phyloP scores from a whole-genome alignment of 2,797 vertebrate genomes.

The Hirundo rustica region DNA sequence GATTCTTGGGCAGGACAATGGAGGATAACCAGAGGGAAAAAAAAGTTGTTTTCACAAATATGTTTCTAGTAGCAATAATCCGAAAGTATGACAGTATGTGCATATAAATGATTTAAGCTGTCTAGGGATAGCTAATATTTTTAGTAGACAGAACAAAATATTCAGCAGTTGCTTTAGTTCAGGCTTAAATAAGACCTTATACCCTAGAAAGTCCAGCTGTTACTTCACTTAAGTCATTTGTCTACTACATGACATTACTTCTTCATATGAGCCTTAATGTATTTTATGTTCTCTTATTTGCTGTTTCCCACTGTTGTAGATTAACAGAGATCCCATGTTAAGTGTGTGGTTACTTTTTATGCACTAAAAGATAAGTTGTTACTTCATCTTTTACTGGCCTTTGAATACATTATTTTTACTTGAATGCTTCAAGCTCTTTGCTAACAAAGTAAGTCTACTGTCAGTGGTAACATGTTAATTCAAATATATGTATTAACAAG shows the following conservation, averaged over 20 bases:
- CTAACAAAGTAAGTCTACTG: neutral
- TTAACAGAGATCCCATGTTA: neutral
- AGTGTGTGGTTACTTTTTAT: neutral
- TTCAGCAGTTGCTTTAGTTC: neutral
- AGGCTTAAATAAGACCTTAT: neutral
- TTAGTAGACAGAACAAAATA: neutral
- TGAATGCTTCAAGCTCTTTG: neutral
- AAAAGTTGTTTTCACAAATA: neutral
- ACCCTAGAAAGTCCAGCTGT: constrained; percentile 6
- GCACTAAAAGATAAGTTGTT: neutral
- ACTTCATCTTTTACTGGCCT: neutral
- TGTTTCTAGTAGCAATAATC: neutral
- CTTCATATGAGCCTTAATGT: neutral
- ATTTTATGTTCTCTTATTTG: neutral
- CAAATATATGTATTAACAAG: constrained; percentile 11
- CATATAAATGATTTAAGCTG: neutral
- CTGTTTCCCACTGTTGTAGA: neutral
- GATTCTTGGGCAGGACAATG: neutral
- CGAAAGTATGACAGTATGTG: neutral
- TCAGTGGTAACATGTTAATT: constrained; percentile 43
- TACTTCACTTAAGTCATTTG: constrained; percentile 21
- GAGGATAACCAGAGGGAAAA: neutral
- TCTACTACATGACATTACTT: neutral
- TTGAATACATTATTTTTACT: neutral
- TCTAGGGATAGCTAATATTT: neutral